phyloP scores from a whole-genome alignment of 2,797 vertebrate genomes.

The Chelonia mydas region DNA sequence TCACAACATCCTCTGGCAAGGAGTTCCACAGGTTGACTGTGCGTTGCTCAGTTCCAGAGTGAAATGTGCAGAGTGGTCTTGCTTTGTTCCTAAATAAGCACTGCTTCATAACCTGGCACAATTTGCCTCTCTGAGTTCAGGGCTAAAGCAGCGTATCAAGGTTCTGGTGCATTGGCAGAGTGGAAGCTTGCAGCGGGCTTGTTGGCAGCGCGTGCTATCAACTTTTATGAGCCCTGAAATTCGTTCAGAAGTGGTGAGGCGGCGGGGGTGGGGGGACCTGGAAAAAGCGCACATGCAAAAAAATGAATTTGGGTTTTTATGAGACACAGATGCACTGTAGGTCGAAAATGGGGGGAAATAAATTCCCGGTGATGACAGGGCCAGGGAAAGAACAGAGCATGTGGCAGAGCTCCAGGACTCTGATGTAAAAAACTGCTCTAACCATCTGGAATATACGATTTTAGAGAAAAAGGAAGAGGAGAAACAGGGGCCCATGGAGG shows the following conservation, averaged over 20 bases:
- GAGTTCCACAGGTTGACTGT: too few species aligned
- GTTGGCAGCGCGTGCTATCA: background rate
- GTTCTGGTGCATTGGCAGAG: background rate
- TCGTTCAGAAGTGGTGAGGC: background rate
- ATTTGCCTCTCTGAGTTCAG: background rate
- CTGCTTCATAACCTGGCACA: background rate
- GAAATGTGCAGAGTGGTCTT: background rate
- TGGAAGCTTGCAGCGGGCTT: background rate
- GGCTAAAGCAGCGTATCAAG: background rate
- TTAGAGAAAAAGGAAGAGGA: background rate
- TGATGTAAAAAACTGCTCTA: background rate
- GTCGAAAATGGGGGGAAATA: background rate
- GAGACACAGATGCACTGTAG: background rate
- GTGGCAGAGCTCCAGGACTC: background rate
- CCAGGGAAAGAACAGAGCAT: background rate
- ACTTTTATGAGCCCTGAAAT: background rate
- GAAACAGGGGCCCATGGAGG: background rate
- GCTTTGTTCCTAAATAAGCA: background rate
- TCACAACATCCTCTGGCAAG: too few species aligned
- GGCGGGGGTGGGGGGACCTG: background rate
- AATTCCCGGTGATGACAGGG: background rate
- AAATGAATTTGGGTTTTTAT: background rate
- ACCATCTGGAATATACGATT: background rate
- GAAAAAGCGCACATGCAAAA: background rate
- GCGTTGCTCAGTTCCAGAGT: background rate